A percentile compares a stretch with the other conserved stretches of the same genome.
phyloP scores from a whole-genome alignment of 53 echinoderm and acorn worm species.

The Zoroaster sp. region DNA sequence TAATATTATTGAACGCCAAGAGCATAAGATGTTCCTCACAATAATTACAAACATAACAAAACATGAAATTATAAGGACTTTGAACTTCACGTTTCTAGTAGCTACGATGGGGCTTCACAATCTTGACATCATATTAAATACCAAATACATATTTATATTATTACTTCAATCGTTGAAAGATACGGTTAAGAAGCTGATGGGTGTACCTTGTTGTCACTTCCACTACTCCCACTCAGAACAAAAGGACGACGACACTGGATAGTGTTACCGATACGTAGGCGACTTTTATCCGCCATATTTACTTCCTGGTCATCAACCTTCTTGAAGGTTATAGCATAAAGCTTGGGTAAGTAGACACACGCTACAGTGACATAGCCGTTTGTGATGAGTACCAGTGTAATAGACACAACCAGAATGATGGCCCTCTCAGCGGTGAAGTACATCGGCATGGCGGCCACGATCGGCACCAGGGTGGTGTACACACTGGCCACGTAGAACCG shows the following conservation, averaged over 20 bases:
- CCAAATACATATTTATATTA: too few relatives aligned
- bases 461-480: neutral
- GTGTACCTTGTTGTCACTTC: neutral
- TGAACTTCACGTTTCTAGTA: too few relatives aligned
- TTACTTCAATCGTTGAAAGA: too few relatives aligned
- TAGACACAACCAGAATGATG: neutral
- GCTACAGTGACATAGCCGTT: neutral
- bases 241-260: neutral
- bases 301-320: neutral
- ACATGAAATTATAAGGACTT: too few relatives aligned
- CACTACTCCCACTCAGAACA: neutral
- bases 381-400: neutral
- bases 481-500: constrained; percentile 12
- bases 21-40: too few relatives aligned
- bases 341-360: neutral
- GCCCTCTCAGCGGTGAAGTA: neutral
- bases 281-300: neutral
- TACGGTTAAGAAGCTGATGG: neutral
- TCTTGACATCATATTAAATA: too few relatives aligned
- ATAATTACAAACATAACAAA: too few relatives aligned
- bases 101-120: too few relatives aligned
- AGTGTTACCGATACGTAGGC: neutral
- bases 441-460: constrained; percentile 1
- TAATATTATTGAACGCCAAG: too few relatives aligned
- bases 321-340: neutral